Base-by-base conservation (phyloP, 2,113 vertebrate species). In the Trematomus loennbergii region DNA sequence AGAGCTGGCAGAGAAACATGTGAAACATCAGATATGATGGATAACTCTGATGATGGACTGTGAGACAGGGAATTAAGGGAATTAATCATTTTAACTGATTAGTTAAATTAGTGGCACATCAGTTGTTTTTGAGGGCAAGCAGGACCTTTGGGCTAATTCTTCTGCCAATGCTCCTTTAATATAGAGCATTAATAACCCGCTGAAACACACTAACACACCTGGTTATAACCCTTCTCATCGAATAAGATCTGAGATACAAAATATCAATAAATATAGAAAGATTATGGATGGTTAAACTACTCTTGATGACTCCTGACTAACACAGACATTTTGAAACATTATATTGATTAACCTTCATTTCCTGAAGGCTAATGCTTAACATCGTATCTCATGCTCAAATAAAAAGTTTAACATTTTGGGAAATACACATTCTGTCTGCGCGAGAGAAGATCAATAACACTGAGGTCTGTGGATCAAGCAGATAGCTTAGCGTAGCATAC, bases 31-130 rank as follows among this genome's bases (percentile, higher is more conserved):
- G 15, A 22, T 67, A 59, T 77, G 58, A 72, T 49, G 72, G 52
- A 68, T 72, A 68, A 25, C 72, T 70, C 10, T 65, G 15, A 8
- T 6, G 36, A 8, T 8, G 36, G 43, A 69, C 77, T 72, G 29
- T 5, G 48, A 33, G 72, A 73, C 74, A 66, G 33, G 66, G 88
- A 69, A 86, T 84, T 82, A 90, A 78, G 53, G 1, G 17, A 53
- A 88, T 86, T 62, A 75, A 84, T 86, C 53, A 75, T 77, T 79
- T 59, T 7, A 59, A 75, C 53, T 57, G 72, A 81, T 83, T 75
- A 82, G 48, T 7, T 9, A 76, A 62, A 65, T 65, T 17, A 33
- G 58, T 20, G 53, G 64, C 71, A 25, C 57, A 45, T 45, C 15
- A 45, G 78, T 60, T 75, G 72, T 72, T 71, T 71, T 58, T 74